phyloP scores from a whole-genome alignment of 2,113 vertebrate genomes.

The Thamnophis sirtalis region DNA sequence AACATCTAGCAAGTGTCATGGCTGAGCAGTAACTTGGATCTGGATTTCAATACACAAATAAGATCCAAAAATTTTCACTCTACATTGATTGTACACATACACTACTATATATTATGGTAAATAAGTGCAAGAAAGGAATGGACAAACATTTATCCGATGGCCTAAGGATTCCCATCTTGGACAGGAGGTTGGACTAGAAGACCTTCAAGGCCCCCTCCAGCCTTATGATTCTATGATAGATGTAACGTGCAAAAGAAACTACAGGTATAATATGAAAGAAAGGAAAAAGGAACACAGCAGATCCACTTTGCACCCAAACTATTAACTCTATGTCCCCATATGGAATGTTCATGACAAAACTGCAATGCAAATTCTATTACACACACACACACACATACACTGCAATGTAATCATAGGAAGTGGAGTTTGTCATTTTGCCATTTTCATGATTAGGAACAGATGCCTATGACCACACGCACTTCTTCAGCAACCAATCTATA shows the following conservation, averaged over 20 bases:
- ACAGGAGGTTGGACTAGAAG: neutral
- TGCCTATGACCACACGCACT: neutral
- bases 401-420: neutral
- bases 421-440: neutral
- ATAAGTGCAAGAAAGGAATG: neutral
- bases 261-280: neutral
- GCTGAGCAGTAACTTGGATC: neutral
- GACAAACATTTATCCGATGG: neutral
- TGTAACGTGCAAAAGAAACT: neutral
- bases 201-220: neutral
- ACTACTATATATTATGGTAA: neutral
- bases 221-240: neutral
- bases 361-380: neutral
- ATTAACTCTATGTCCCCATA: neutral
- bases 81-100: neutral
- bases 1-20: neutral
- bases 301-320: neutral
- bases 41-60: neutral
- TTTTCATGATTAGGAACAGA: neutral
- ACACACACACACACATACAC: neutral
- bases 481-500: neutral
- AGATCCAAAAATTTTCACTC: neutral
- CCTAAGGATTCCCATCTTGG: neutral
- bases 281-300: neutral
- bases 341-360: neutral